phyloP scores from a whole-genome alignment of 2,113 vertebrate species.

The Heloderma charlesbogerti region DNA sequence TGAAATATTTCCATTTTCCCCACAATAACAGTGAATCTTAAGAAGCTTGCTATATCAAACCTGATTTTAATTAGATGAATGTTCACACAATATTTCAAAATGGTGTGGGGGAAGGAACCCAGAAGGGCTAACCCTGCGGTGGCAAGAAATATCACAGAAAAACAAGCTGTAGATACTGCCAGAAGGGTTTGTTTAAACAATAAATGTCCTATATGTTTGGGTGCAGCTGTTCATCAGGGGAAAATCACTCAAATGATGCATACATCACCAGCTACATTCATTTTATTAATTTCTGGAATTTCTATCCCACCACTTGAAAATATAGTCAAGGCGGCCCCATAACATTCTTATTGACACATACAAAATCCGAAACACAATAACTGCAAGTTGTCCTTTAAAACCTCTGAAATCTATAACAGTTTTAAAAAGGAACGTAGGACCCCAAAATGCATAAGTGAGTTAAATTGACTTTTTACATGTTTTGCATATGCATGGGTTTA shows the following conservation, averaged over 20 bases:
- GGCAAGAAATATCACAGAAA: not conserved
- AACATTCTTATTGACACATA: not conserved
- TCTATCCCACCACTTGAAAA: not conserved
- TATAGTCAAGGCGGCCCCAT: not conserved
- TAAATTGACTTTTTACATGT: not conserved
- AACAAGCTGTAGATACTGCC: not conserved
- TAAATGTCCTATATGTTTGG: not conserved
- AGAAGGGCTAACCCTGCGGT: not conserved
- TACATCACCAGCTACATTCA: not conserved
- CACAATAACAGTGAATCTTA: not conserved
- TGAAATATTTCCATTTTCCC: not conserved
- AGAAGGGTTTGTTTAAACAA: not conserved
- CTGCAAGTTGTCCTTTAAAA: not conserved
- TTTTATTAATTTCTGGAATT: not conserved
- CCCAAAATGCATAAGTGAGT: not conserved
- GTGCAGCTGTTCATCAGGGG: fast-evolving
- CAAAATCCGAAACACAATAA: not conserved
- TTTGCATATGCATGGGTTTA: not conserved
- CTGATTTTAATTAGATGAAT: not conserved
- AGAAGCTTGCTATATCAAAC: not conserved
- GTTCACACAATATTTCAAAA: not conserved
- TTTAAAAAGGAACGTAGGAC: not conserved
- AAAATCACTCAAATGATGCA: not conserved
- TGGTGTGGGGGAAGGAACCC: not conserved
- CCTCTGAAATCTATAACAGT: not conserved